A percentile compares a stretch with the other conserved stretches of the same genome.
Evolutionary conservation across 1,140 invertebrate species (phyloP).

Genomic region (Melitaea cinxia): DNA sequence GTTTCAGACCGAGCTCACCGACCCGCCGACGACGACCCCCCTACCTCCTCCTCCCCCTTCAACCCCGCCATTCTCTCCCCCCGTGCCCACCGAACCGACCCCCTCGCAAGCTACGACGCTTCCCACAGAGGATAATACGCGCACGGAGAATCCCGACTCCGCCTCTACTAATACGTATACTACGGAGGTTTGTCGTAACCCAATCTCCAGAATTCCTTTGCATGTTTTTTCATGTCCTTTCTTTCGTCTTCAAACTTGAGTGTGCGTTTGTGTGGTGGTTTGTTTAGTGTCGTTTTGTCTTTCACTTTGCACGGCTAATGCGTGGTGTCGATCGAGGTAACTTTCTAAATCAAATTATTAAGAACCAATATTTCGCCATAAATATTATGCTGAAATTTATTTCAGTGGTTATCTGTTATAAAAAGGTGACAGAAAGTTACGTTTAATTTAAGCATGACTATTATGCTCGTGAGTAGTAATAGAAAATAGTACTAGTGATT

Average conservation of each 20-base stretch:
- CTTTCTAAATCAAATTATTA: neutral
- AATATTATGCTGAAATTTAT: neutral
- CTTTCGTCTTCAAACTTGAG: slow-evolving; percentile 10
- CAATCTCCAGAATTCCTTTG: slow-evolving; percentile 45
- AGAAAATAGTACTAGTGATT: neutral
- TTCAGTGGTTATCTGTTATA: neutral
- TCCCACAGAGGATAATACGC: slow-evolving; percentile 55
- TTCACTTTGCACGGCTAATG: slow-evolving; percentile 25
- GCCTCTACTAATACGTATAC: slow-evolving; percentile 74
- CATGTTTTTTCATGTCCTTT: slow-evolving; percentile 52
- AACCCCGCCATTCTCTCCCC: slow-evolving; percentile 16
- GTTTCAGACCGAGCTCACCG: slow-evolving; percentile 66
- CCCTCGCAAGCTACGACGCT: slow-evolving; percentile 35
- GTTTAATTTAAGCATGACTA: neutral
- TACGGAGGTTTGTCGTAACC: slow-evolving; percentile 79
- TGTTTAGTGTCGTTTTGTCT: slow-evolving; percentile 17
- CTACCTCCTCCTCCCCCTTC: slow-evolving; percentile 14
- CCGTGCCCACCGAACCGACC: slow-evolving; percentile 12
- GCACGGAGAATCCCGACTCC: slow-evolving; percentile 62
- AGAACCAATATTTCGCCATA: neutral
- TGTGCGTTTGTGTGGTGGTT: slow-evolving; percentile 31
- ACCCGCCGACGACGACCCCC: slow-evolving; percentile 44
- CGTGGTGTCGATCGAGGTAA: slow-evolving; percentile 9
- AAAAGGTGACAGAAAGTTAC: slow-evolving; percentile 5
- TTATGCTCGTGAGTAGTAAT: neutral